Evolutionary conservation across 1,140 invertebrate species (phyloP).

Genomic region (Dendroctonus valens): DNA sequence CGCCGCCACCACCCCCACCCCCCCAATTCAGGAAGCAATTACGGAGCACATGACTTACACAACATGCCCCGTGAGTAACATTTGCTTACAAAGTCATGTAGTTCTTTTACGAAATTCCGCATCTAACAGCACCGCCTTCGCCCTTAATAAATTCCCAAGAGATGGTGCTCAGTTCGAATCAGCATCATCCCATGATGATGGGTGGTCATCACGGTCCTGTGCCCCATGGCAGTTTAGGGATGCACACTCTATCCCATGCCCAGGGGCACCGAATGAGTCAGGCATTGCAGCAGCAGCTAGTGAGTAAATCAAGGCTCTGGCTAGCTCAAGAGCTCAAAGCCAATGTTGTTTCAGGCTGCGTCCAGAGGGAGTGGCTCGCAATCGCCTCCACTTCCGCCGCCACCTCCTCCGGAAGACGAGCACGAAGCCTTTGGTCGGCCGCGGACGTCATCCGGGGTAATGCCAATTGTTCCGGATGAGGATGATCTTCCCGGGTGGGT

Average conservation of each 20-base stretch:
- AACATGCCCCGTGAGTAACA: constrained; percentile 74
- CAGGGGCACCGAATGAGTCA: constrained; percentile 46
- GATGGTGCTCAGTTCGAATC: constrained; percentile 45
- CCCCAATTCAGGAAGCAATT: constrained; percentile 45
- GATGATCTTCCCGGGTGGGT: constrained; percentile 86
- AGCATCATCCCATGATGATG: constrained; percentile 45
- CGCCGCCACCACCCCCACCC: constrained; percentile 61
- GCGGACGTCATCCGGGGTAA: constrained; percentile 61
- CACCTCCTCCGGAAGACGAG: constrained; percentile 78
- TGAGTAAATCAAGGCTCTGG: neutral
- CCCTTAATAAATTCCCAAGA: constrained; percentile 64
- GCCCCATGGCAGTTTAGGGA: constrained; percentile 47
- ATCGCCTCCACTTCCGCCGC: constrained; percentile 80
- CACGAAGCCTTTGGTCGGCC: constrained; percentile 74
- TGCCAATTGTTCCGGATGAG: constrained; percentile 82
- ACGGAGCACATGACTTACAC: constrained; percentile 57
- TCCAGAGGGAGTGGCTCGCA: constrained; percentile 53
- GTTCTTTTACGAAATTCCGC: neutral
- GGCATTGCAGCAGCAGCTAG: constrained; percentile 30
- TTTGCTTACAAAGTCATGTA: constrained; percentile 6
- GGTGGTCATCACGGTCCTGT: constrained; percentile 47
- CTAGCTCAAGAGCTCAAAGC: no score
- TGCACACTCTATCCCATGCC: constrained; percentile 57
- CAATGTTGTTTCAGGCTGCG: constrained; percentile 20
- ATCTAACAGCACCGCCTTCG: constrained; percentile 68